phyloP scores from a whole-genome alignment of 2,888 invertebrate genomes.

The Elmis aenea region DNA sequence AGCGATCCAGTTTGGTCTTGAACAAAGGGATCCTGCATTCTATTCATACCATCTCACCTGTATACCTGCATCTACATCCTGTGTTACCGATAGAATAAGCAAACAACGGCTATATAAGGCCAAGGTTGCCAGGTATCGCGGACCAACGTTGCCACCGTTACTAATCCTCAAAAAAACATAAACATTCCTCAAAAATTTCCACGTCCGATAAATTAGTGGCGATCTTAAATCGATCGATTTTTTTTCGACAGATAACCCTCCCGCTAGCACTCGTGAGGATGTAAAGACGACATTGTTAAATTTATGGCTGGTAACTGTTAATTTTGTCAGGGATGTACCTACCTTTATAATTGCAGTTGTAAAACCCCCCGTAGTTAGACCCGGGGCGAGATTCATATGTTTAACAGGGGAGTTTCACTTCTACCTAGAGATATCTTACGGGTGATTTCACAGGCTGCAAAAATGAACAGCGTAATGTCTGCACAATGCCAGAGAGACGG shows the following conservation, averaged over 20 bases:
- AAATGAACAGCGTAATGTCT: slow-evolving; percentile 20
- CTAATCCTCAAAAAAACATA: too few species aligned
- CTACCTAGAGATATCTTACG: slow-evolving; percentile 13
- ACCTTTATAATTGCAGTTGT: slow-evolving; percentile 36
- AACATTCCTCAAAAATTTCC: background rate
- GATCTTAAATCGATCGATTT: too few species aligned
- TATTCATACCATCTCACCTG: slow-evolving; percentile 46
- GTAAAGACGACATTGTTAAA: too few species aligned
- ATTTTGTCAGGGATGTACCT: slow-evolving; percentile 28
- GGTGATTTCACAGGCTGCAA: slow-evolving; percentile 10
- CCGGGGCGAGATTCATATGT: slow-evolving; percentile 21
- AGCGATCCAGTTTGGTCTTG: slow-evolving; percentile 37
- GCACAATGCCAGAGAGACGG: slow-evolving; percentile 17
- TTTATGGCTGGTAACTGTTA: too few species aligned
- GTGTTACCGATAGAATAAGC: slow-evolving; percentile 33
- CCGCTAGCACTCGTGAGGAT: too few species aligned
- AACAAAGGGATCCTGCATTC: slow-evolving; percentile 45
- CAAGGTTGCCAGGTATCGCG: slow-evolving; percentile 15
- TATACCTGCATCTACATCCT: slow-evolving; percentile 46
- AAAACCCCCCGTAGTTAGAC: slow-evolving; percentile 33
- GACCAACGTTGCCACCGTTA: slow-evolving; percentile 5
- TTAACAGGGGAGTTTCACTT: slow-evolving; percentile 15
- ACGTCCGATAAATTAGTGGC: too few species aligned
- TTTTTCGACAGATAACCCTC: too few species aligned
- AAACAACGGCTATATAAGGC: slow-evolving; percentile 18